These are phyloP conservation scores for Chiloscyllium punctatum DNA, from an alignment of 2,797 vertebrate genomes.

Conservation along the genomic window DNA sequence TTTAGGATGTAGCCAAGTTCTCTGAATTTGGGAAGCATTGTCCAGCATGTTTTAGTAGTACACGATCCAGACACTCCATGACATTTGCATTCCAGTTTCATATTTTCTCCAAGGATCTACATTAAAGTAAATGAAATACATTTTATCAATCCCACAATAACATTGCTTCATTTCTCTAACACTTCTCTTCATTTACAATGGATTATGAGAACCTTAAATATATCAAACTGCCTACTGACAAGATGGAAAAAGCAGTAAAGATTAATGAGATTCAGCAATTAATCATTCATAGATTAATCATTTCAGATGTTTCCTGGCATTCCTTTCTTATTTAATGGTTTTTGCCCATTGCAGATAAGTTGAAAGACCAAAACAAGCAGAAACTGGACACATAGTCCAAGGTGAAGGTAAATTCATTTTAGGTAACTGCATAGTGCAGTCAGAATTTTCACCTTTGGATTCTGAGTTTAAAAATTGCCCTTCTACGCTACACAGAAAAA, in stretches of 20 bases:
- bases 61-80: conserved; percentile 93
- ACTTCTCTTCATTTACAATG: background rate
- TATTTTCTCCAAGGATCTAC: conserved; percentile 87
- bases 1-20: conserved; percentile 91
- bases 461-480: background rate
- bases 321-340: background rate
- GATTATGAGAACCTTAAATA: background rate
- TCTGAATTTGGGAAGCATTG: conserved; percentile 88
- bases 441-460: background rate
- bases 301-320: background rate
- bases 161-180: no score
- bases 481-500: no score
- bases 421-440: background rate
- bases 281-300: background rate
- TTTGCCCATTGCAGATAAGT: background rate
- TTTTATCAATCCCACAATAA: background rate
- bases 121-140: conserved; percentile 38
- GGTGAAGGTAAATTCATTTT: background rate
- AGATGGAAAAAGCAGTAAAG: background rate
- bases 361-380: background rate
- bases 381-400: background rate
- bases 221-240: background rate
- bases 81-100: conserved; percentile 93
- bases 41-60: conserved; percentile 97
- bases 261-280: background rate